phyloP scores from a whole-genome alignment of 2,797 vertebrate species.

The Uromys caudimaculatus region DNA sequence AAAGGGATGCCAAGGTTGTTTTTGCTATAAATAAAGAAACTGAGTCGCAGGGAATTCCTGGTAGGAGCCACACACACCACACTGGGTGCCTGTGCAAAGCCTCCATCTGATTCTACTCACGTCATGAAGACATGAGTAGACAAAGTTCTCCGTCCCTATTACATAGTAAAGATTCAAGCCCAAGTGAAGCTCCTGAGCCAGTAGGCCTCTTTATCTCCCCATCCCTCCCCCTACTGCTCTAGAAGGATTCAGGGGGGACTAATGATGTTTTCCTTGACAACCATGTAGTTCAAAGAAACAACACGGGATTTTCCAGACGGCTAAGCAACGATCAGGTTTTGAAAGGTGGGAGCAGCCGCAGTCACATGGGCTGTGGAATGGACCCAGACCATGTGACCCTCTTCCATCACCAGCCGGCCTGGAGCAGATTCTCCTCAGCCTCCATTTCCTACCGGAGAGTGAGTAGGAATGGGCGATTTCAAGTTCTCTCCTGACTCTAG shows the following conservation, averaged over 20 bases:
- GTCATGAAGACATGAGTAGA: background rate
- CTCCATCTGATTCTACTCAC: background rate
- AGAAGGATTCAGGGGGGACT: background rate
- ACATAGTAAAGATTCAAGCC: background rate
- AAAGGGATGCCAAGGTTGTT: background rate
- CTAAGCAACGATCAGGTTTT: background rate
- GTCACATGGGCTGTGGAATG: background rate
- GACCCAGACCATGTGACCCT: background rate
- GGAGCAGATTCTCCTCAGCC: background rate
- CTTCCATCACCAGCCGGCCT: background rate
- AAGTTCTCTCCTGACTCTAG: background rate
- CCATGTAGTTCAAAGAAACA: background rate
- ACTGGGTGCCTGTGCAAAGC: background rate
- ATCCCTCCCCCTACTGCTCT: background rate
- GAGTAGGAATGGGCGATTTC: background rate
- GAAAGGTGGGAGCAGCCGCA: background rate
- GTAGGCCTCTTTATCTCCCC: background rate
- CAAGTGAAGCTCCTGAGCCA: background rate
- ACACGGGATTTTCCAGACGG: background rate
- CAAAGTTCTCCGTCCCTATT: background rate
- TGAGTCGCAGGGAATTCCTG: rapidly evolving
- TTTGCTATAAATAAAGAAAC: background rate
- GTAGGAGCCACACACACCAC: background rate
- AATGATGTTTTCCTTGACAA: background rate
- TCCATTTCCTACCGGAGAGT: background rate